Evolutionary conservation across 2,888 invertebrate species (phyloP), one percentile per base, ranked within the genome.

Genomic region (Polydrusus tereticollis): DNA sequence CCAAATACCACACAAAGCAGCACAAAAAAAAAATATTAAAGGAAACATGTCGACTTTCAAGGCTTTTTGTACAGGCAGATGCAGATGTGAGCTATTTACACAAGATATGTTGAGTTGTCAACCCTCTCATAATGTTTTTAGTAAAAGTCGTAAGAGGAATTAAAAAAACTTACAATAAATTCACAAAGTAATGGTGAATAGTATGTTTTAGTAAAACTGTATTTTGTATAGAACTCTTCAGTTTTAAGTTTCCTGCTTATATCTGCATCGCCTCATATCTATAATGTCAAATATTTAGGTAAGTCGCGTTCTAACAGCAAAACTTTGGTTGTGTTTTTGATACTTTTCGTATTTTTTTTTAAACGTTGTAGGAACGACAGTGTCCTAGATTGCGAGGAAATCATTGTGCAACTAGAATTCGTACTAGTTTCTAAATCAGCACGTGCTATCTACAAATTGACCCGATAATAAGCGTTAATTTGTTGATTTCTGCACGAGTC

Each of bases 21-120:
- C n/a, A n/a, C n/a, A 64, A 45, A 64, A 26, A 58, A 57, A 67
- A 65, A 69, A 60, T 69, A 69, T 73, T 65, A 72, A 70, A 70
- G 55, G 60, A 72, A 68, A 76, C 75, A 67, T 75, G 72, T 76
- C 73, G 72, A 78, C 77, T 75, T 72, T 74, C 75, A 76, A 76
- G 76, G 78, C 77, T 78, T 79, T 78, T 77, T 81, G 81, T 81
- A 79, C 79, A 74, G 79, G 80, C 72, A 67, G 78, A 79, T 81
- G 81, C 81, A 80, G 77, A 77, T 75, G 72, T 77, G 59, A 10
- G 68, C 68, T 45, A 33, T 8, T 21, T 47, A 33, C 23, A 29
- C 36, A 45, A 21, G 14, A 21, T 20, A 3, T 3, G 20, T 55
- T 7, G 23, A 55, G 12, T 21, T 20, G 12, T 16, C 18, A 8